Base-by-base conservation (phyloP, 2,888 invertebrate genomes). In the Cataglyphis altisquamis region DNA sequence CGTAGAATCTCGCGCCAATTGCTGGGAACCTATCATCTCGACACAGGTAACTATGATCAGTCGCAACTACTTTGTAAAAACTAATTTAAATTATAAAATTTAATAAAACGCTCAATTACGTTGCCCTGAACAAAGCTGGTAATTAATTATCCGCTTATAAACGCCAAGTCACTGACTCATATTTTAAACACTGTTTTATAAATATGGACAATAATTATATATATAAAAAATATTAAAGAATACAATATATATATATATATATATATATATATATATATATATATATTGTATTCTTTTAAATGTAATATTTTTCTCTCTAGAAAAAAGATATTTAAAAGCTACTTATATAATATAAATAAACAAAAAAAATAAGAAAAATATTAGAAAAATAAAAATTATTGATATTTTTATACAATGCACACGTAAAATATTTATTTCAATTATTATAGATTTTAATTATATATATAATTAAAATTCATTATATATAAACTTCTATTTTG, bases 11-110 rank as follows among this genome's bases (percentile, higher is more conserved):
- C 87, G 89, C 78, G 89, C 88, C 68, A 90, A 89, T 85, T 91
- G 90, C 48, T 94, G 94, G 94, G 92, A 93, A 64, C 90, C 92
- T 25, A 85, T 90, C 15, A 87, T 90, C n/a, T 87, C 91, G 41
- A 86, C 86, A 21, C 92, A 93, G 87, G 93, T 94, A 87, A 87
- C 55, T 80, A 18, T 8, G 39, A 63, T 57, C 10, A n/a, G 12
- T n/a, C 10, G 12, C 10, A 25, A 36, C 1, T 15, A 5, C 3
- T 15, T 62, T 29, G 6, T 48, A 18, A 63, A 48, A 45, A 3
- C 48, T 64, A 6, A 60, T 21, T 21, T 21, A 5, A 21, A 64
- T 21, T 41, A 45, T 45, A n/a, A 32, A 32, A 18, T 32, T 62
- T 6, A 18, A 62, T 15, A 62, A 60, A 60, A 21, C 1, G 6